Evolutionary conservation across 2,113 vertebrate genomes (phyloP).

Genomic region (Deroptyus accipitrinus): DNA sequence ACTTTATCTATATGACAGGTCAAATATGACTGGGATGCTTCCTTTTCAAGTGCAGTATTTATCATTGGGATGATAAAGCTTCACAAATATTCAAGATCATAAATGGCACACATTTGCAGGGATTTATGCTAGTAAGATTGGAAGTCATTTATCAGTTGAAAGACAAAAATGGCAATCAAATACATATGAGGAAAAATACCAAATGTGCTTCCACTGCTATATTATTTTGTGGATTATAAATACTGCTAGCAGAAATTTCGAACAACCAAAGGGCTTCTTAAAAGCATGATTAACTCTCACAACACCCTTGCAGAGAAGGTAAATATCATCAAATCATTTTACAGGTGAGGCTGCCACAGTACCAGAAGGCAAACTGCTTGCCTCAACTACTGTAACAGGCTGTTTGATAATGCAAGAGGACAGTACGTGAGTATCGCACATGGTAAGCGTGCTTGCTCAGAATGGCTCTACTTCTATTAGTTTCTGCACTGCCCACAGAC

Average conservation of each 20-base stretch:
- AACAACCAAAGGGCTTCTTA: not conserved
- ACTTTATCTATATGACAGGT: not conserved
- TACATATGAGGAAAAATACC: not conserved
- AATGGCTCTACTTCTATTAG: not conserved
- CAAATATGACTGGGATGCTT: not conserved
- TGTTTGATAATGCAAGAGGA: not conserved
- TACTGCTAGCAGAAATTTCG: not conserved
- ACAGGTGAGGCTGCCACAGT: not conserved
- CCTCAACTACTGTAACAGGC: not conserved
- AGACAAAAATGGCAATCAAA: constrained; percentile 11
- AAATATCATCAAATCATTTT: not conserved
- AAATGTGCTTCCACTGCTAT: not conserved
- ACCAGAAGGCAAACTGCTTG: not conserved
- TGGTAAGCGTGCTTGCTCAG: rapidly evolving
- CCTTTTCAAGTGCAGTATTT: constrained; percentile 28
- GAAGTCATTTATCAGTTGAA: constrained; percentile 37
- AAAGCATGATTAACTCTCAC: not conserved
- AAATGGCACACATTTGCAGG: not conserved
- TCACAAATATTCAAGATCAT: not conserved
- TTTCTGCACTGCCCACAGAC: not conserved
- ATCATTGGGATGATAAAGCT: constrained; percentile 26
- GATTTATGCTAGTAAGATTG: not conserved
- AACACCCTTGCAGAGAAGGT: not conserved
- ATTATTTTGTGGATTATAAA: constrained; percentile 6
- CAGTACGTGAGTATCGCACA: rapidly evolving